These are phyloP conservation scores for Eulithis prunata DNA, from an alignment of 2,888 invertebrate genomes.

Conservation along the genomic window DNA sequence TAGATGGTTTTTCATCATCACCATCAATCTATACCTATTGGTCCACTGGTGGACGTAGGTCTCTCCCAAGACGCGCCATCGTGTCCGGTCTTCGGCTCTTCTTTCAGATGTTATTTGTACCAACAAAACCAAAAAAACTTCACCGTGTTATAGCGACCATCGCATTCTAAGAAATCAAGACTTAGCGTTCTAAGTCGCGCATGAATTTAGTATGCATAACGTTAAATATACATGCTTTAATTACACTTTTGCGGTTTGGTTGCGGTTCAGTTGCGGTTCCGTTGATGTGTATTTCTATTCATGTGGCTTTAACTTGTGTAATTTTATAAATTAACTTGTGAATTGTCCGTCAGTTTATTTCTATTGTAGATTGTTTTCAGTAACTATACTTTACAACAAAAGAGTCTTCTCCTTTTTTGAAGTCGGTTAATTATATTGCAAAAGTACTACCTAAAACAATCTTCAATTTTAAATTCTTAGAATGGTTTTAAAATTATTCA, in stretches of 20 bases:
- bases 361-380: background rate
- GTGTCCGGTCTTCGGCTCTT: too few species aligned
- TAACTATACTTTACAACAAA: too few species aligned
- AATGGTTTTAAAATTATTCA: too few species aligned
- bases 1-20: too few species aligned
- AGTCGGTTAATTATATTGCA: too few species aligned
- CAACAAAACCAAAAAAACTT: background rate
- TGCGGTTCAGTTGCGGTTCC: conserved; percentile 56
- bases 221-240: conserved; percentile 81
- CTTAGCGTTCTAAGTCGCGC: conserved; percentile 65
- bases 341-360: background rate
- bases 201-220: conserved; percentile 77
- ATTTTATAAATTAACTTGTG: background rate
- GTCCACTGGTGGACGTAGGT: too few species aligned
- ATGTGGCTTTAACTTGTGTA: conserved; percentile 9
- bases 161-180: background rate
- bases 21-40: too few species aligned
- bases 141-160: background rate
- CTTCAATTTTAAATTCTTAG: too few species aligned
- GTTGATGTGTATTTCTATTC: conserved; percentile 60
- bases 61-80: too few species aligned
- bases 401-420: too few species aligned
- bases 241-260: conserved; percentile 76
- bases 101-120: too few species aligned
- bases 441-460: too few species aligned